Evolutionary conservation across 2,888 invertebrate species (phyloP), one percentile per base, ranked within the genome.

Genomic region (Metacarcinus magister): DNA sequence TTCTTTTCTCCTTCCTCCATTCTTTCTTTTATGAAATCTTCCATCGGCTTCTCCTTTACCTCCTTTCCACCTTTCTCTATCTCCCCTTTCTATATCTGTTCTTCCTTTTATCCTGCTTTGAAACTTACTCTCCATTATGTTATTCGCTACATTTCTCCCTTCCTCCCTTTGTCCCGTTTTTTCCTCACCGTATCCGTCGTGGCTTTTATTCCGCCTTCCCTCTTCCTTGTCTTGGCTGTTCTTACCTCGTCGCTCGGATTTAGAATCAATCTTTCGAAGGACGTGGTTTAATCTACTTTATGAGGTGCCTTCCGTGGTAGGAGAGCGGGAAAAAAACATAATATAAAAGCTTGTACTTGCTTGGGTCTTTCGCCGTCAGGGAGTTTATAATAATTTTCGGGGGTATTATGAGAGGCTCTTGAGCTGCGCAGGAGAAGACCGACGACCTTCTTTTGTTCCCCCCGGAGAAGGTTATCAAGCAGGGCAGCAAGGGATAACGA

Each of bases 371-470:
- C 28, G 82, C 32, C 13, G 3, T 13, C 32, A 82, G 10, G 28
- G 32, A 0, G 0, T 8, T 32, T 32, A 75, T 32, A 8, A 32
- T 32, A 67, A 67, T 19, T 82, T 8, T 10, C 82, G 28, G 67
- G 5, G 2, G n/a, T 67, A 3, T n/a, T 67, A n/a, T 3, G 2
- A n/a, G n/a, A n/a, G 67, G 67, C 3, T 5, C 19, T 5, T 13
- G 67, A 67, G 67, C 67, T 67, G 67, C 67, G n/a, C 67, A 7
- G n/a, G 67, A 67, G 67, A 67, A 10, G 54, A 54, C 2, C 54
- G 10, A 54, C 28, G 82, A 82, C 82, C 82, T 28, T 82, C 82
- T 82, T 82, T 32, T 82, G 82, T 82, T 67, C 67, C n/a, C 67
- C 23, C 3, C 67, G 67, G 67, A 54, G 54, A 54, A 67, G 67